A percentile compares a stretch with the other conserved stretches of the same genome.
Conservation (phyloP, 2,113 vertebrate species). For the Sceloporus undulatus region DNA sequence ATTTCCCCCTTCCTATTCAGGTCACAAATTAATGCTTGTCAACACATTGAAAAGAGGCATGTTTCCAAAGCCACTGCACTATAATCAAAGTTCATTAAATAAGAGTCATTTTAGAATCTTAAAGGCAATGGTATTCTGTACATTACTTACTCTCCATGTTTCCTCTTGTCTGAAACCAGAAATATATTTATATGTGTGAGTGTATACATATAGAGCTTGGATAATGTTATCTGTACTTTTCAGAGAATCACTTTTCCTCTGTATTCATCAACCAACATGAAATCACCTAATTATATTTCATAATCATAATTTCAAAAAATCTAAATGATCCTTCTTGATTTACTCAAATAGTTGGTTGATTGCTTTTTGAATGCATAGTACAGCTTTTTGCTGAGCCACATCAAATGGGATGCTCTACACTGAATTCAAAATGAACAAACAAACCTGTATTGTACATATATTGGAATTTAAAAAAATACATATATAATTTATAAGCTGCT, state of each 20-base stretch:
- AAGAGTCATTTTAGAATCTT: conserved; percentile 67
- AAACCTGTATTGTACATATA: conserved; percentile 67
- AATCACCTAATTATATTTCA: conserved; percentile 83
- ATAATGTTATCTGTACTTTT: conserved; percentile 74
- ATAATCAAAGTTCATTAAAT: conserved; percentile 72
- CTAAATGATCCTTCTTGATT: conserved; percentile 80
- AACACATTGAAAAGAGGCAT: conserved; percentile 63
- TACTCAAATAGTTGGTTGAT: conserved; percentile 82
- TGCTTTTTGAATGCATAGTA: conserved; percentile 80
- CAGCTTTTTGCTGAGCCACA: conserved; percentile 76
- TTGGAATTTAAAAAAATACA: conserved; percentile 69
- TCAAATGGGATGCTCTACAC: conserved; percentile 76
- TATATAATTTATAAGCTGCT: conserved; percentile 79
- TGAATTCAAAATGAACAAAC: conserved; percentile 67
- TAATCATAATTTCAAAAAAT: conserved; percentile 81
- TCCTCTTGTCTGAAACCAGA: conserved; percentile 62
- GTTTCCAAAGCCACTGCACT: conserved; percentile 67
- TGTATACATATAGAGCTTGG: conserved; percentile 58
- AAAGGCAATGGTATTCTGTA: conserved; percentile 66
- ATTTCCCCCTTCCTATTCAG: conserved; percentile 51
- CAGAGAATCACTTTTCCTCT: conserved; percentile 76
- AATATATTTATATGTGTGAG: conserved; percentile 34
- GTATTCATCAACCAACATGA: conserved; percentile 77
- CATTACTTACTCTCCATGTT: conserved; percentile 38
- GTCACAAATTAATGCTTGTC: conserved; percentile 61